Evolutionary conservation across 2,797 vertebrate genomes (phyloP), one percentile per base, ranked within the genome.

Genomic region (Coregonus sp.): DNA sequence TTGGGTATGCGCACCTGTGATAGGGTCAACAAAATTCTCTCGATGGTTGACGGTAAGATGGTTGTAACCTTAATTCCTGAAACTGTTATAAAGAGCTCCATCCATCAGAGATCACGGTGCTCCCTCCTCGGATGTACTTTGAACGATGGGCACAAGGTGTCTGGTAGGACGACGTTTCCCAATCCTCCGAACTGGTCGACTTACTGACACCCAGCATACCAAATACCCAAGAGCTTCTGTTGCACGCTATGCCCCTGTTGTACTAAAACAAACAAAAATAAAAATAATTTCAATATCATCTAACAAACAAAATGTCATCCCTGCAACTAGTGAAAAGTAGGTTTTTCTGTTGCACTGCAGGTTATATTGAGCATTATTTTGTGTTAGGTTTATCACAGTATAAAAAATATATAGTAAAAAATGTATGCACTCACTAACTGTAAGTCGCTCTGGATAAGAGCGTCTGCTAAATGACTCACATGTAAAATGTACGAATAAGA

Each of bases 31-130:
- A 79, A 81, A 84, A 76, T 35, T 18, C 0, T 75, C 16, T 40
- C 72, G 50, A 81, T 79, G 73, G 84, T 82, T 81, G 61, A 79
- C 70, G 66, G 72, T 82, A 37, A 85, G 29, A 35, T 79, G 81
- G 74, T 81, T 83, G 69, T 83, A 83, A 65, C 73, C 79, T 77
- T 80, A 70, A 40, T 78, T 73, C 52, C 61, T n/a, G 12, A 73
- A 59, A 73, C 50, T 5, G 76, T 37, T 56, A 68, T 65, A 25
- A 25, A 25, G 54, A 59, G 50, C 75, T 82, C 75, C 80, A 77
- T 37, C 75, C 73, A 73, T 78, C 75, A 69, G 79, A 74, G 63
- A 80, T 76, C 20, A 70, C 14, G 2, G 63, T 56, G 79, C 70
- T 73, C 59, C 78, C 74, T 4, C 1, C 25, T 3, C 56, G 20